Percentiles rank a stretch among this genome's conserved stretches.
phyloP scores from a whole-genome alignment of 2,888 invertebrate genomes.

The Entomobrya multifasciata region DNA sequence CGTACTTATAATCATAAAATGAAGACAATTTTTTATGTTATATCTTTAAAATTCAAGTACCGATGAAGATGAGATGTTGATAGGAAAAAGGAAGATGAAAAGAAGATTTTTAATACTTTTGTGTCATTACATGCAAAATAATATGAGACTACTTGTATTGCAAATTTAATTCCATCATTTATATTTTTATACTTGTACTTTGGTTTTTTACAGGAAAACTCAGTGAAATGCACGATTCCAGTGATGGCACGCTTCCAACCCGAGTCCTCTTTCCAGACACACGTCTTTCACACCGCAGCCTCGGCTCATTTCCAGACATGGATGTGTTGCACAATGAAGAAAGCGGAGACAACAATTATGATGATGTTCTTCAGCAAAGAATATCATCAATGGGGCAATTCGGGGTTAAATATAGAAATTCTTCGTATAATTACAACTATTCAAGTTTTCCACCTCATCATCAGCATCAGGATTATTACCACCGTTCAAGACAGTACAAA shows the following conservation, averaged over 20 bases:
- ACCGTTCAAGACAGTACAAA: conserved; percentile 60
- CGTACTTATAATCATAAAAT: not conserved
- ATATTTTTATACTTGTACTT: not conserved
- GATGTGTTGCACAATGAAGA: not conserved
- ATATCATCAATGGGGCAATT: conserved; percentile 60
- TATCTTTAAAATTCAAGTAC: too few species aligned
- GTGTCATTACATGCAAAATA: too few species aligned
- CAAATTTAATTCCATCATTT: not conserved
- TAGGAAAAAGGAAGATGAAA: too few species aligned
- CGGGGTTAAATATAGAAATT: conserved; percentile 54
- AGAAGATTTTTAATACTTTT: too few species aligned
- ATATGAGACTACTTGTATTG: not conserved
- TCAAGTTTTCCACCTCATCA: conserved; percentile 41
- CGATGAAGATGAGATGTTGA: too few species aligned
- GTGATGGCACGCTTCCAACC: not conserved
- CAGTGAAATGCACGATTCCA: conserved; percentile 8
- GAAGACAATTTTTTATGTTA: too few species aligned
- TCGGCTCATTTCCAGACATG: not conserved
- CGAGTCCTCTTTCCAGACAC: conserved; percentile 3
- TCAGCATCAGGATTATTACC: not conserved
- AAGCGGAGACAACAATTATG: conserved; percentile 33
- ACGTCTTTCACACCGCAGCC: conserved; percentile 8
- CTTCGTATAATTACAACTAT: conserved; percentile 44
- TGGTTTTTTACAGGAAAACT: conserved; percentile 54
- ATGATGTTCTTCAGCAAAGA: conserved; percentile 42